Percentiles rank a stretch among this genome's conserved stretches.
Conservation (phyloP, 2,888 invertebrate genomes). For the Odontocolon sp. region DNA sequence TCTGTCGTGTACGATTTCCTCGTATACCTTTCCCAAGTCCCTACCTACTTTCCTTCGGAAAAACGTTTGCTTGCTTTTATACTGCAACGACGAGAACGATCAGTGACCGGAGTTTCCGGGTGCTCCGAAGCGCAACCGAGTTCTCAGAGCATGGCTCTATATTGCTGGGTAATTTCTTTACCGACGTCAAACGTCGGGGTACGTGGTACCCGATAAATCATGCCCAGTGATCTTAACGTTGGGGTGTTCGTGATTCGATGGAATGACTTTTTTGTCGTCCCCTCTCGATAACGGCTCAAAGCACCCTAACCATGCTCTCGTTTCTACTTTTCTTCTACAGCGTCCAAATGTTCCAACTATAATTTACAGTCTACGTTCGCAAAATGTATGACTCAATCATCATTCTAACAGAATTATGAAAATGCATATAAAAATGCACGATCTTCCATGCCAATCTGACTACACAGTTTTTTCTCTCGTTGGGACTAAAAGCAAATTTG, state of each 20-base stretch:
- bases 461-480: no score
- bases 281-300: slow-evolving; percentile 19
- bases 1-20: slow-evolving; percentile 13
- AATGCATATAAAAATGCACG: no score
- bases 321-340: neutral
- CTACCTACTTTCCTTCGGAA: slow-evolving; percentile 36
- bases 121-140: neutral
- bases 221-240: slow-evolving; percentile 68
- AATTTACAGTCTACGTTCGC: slow-evolving; percentile 21
- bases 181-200: slow-evolving; percentile 60
- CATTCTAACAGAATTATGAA: no score
- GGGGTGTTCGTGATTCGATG: slow-evolving; percentile 66
- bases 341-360: neutral
- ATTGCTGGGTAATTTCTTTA: slow-evolving; percentile 70
- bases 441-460: no score
- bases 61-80: slow-evolving; percentile 37
- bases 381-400: no score
- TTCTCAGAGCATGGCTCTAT: slow-evolving; percentile 21
- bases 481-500: neutral
- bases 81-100: slow-evolving; percentile 13
- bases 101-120: slow-evolving; percentile 27
- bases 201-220: slow-evolving; percentile 73
- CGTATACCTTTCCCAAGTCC: slow-evolving; percentile 6
- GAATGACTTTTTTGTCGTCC: slow-evolving; percentile 64
- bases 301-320: slow-evolving; percentile 17